Percentiles rank a stretch among this genome's conserved stretches.
Conservation (phyloP, 2,888 invertebrate species). For the Limnephilus marmoratus region DNA sequence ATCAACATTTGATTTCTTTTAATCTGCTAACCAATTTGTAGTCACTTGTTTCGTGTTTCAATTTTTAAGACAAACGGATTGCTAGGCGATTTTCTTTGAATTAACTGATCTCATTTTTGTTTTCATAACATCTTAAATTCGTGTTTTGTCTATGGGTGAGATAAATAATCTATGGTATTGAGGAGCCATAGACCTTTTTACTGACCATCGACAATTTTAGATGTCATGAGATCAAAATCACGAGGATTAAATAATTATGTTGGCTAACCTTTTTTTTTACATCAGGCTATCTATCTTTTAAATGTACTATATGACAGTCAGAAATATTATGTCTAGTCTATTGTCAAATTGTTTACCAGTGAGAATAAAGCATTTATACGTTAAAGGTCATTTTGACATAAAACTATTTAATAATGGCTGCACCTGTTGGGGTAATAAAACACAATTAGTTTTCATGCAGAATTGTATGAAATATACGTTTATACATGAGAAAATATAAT, state of each 20-base stretch:
- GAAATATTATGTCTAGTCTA: slow-evolving; percentile 26
- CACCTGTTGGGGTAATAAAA: slow-evolving; percentile 4
- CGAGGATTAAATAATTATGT: background rate
- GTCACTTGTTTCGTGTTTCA: background rate
- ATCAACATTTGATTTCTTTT: background rate
- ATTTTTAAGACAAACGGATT: background rate
- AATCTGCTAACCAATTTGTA: background rate
- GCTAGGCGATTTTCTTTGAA: background rate
- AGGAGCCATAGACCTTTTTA: background rate
- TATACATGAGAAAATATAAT: too few species aligned
- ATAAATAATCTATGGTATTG: background rate
- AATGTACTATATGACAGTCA: slow-evolving; percentile 28
- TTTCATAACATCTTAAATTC: background rate
- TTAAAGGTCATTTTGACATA: slow-evolving; percentile 30
- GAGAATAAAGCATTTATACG: slow-evolving; percentile 45
- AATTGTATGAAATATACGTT: background rate
- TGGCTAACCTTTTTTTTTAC: background rate
- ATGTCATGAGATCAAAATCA: background rate
- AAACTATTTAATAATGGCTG: slow-evolving; percentile 33
- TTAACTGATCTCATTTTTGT: background rate
- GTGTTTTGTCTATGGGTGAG: background rate
- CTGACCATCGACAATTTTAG: background rate
- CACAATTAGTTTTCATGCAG: background rate
- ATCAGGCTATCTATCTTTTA: background rate
- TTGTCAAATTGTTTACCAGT: slow-evolving; percentile 41